These are phyloP conservation scores for Aethes cnicana DNA, from an alignment of 2,888 invertebrate species.

Conservation along the genomic window DNA sequence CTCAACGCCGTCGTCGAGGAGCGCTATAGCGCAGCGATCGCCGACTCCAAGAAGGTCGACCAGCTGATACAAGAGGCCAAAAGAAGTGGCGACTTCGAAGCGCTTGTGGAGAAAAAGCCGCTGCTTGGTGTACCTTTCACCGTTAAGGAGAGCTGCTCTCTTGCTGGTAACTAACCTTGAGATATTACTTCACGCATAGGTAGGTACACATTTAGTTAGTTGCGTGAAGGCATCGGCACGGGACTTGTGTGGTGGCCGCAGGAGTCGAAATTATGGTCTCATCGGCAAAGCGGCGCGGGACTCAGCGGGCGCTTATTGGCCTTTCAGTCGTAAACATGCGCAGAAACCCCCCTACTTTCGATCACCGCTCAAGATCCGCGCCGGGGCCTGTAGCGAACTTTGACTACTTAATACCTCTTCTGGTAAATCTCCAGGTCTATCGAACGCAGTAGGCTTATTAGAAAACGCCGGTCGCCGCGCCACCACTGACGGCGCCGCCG, in stretches of 20 bases:
- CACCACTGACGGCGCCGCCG: slow-evolving; percentile 85
- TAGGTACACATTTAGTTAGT: too few relatives aligned
- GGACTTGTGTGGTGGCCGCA: too few relatives aligned
- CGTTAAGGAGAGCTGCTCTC: slow-evolving; percentile 89
- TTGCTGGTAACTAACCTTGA: slow-evolving; percentile 82
- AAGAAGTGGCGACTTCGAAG: slow-evolving; percentile 52
- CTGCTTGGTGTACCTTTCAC: slow-evolving; percentile 91
- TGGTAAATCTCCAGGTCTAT: slow-evolving; percentile 81
- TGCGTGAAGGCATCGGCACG: too few relatives aligned
- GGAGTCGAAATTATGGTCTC: too few relatives aligned
- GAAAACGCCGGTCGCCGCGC: slow-evolving; percentile 77
- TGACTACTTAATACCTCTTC: too few relatives aligned
- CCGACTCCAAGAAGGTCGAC: slow-evolving; percentile 85
- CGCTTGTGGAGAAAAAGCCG: slow-evolving; percentile 81
- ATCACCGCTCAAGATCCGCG: too few relatives aligned
- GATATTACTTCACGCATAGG: not conserved
- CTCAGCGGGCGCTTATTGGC: too few relatives aligned
- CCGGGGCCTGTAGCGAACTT: too few relatives aligned
- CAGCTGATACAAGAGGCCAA: slow-evolving; percentile 49
- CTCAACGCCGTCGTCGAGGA: slow-evolving; percentile 87
- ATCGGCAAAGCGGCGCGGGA: too few relatives aligned
- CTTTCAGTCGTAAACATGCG: too few relatives aligned
- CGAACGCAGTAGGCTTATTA: slow-evolving; percentile 86
- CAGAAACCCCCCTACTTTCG: too few relatives aligned
- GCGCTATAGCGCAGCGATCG: slow-evolving; percentile 83